A percentile compares a stretch with the other conserved stretches of the same genome.
phyloP scores from a whole-genome alignment of 92 coral and sea anemone genomes.

The Nematostella vectensis region DNA sequence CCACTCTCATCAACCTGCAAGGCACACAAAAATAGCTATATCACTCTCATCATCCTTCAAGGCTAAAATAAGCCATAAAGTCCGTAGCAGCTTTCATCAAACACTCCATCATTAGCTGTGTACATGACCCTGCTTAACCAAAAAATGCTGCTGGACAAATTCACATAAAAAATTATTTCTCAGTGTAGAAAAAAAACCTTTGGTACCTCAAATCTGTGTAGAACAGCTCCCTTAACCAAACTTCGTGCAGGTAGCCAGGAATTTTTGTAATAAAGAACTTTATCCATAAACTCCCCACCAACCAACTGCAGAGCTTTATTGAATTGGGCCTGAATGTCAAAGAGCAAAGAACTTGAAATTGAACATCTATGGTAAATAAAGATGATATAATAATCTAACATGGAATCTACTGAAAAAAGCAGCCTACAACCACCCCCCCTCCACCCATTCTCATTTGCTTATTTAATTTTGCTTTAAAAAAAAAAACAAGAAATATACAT shows the following conservation, averaged over 20 bases:
- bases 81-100: neutral
- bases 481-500: too few relatives aligned
- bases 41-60: too few relatives aligned
- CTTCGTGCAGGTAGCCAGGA: constrained; percentile 94
- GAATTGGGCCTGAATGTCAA: constrained; percentile 59
- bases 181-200: too few relatives aligned
- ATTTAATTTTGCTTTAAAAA: too few relatives aligned
- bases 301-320: constrained; percentile 74
- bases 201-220: constrained; percentile 62
- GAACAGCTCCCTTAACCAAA: constrained; percentile 64
- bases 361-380: too few relatives aligned
- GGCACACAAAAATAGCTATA: neutral
- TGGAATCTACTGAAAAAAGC: neutral
- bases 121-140: neutral
- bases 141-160: too few relatives aligned
- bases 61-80: constrained; percentile 4
- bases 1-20: constrained; percentile 87
- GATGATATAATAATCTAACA: too few relatives aligned
- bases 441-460: too few relatives aligned
- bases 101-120: too few relatives aligned
- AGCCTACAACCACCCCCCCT: too few relatives aligned
- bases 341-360: too few relatives aligned
- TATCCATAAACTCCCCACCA: constrained; percentile 70
- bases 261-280: constrained; percentile 60
- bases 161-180: too few relatives aligned